Base-by-base conservation (phyloP, 2,888 invertebrate species). In the Phlogophora meticulosa region DNA sequence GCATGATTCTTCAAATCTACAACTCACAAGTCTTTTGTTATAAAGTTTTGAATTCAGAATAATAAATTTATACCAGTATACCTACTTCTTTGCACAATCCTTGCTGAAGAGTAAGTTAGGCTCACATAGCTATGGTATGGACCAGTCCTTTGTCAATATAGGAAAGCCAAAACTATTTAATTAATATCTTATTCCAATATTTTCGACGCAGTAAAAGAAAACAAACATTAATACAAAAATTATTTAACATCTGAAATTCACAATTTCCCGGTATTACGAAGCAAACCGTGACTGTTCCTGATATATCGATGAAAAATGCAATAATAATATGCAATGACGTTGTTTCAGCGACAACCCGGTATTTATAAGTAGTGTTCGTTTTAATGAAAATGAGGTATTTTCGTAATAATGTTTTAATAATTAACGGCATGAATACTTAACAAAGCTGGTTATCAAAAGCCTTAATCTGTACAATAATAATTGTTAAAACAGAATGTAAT, bases 391-490 rank as follows among this genome's bases (percentile, higher is more conserved):
- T 17, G 7, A 22, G 15, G 11, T 10, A 36, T 40, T 51, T 51
- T 28, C 24, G 10, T 20, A 61, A 45, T 0, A 34, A 40, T 52
- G 11, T 40, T 52, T 61, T 4, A 61, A 52, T 40, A 40, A 72
- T 72, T 40, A 7, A 24, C 10, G 40, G 32, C 34, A 20, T 46
- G 34, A 51, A 24, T 68, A 51, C 17, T 32, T 32, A 32, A 9
- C 7, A 10, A 13, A 17, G 1, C 22, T 32, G 36, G n/a, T n/a
- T 38, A 45, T 17, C 4, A 7, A 0, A 15, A 22, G 20, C n/a
- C 0, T 49, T 58, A 15, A 59, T 49, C 28, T 22, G 11, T 11
- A 17, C 13, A 38, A 38, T 46, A 70, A 46, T 28, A 42, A 42
- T 48, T 42, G 40, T 40, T 20, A 40, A 32, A 43, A 2, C 13